Evolutionary conservation across 1,140 invertebrate species (phyloP).

Genomic region (Sycobia sp.): DNA sequence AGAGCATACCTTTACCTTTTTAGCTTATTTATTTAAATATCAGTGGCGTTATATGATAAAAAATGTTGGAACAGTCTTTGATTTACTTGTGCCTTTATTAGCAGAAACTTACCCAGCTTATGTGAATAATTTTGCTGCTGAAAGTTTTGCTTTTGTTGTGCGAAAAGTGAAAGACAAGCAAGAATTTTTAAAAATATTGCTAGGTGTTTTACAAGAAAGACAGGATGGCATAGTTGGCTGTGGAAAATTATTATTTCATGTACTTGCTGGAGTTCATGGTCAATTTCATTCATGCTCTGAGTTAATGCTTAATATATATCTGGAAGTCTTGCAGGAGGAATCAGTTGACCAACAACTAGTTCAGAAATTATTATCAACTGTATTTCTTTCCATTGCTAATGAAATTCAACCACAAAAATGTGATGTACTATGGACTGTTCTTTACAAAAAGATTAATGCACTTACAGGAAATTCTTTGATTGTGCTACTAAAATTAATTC

Average conservation of each 20-base stretch:
- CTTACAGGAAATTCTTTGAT: constrained; percentile 49
- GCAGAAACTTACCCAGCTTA: constrained; percentile 74
- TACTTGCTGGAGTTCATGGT: constrained; percentile 77
- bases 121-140: constrained; percentile 90
- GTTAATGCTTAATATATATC: constrained; percentile 67
- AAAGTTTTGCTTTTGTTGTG: constrained; percentile 91
- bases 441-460: constrained; percentile 46
- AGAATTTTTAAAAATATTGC: constrained; percentile 73
- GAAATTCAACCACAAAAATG: constrained; percentile 67
- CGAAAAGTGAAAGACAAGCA: constrained; percentile 83
- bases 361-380: constrained; percentile 68
- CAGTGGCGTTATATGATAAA: constrained; percentile 81
- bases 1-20: constrained; percentile 80
- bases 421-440: constrained; percentile 65
- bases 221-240: constrained; percentile 73
- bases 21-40: constrained; percentile 89
- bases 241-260: constrained; percentile 84
- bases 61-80: constrained; percentile 77
- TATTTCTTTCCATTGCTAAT: constrained; percentile 65
- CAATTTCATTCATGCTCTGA: constrained; percentile 83
- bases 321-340: constrained; percentile 66
- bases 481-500: constrained; percentile 65
- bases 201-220: constrained; percentile 70
- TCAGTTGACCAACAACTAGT: constrained; percentile 64
- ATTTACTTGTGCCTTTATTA: constrained; percentile 76